A percentile compares a stretch with the other conserved stretches of the same genome.
phyloP scores from a whole-genome alignment of 2,888 invertebrate genomes.

The Tribolium freemani region DNA sequence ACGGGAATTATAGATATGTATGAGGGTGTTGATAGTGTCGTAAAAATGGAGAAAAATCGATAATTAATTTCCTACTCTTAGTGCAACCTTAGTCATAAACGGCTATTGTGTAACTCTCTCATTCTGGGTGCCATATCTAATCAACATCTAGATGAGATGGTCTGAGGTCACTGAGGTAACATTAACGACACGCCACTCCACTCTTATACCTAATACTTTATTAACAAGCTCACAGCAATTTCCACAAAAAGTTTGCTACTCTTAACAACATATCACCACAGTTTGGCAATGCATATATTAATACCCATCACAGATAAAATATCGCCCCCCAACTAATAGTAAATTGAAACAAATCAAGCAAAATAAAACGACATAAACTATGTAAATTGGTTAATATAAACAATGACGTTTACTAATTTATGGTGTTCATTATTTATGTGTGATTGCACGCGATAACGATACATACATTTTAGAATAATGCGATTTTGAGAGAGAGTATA shows the following conservation, averaged over 20 bases:
- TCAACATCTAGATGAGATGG: constrained; percentile 30
- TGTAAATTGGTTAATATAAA: constrained; percentile 35
- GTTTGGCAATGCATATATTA: neutral
- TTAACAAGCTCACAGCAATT: neutral
- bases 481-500: neutral
- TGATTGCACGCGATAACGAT: constrained; percentile 18
- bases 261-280: neutral
- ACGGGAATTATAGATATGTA: neutral
- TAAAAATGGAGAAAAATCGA: constrained; percentile 1
- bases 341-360: constrained; percentile 29
- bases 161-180: constrained; percentile 3
- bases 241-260: neutral
- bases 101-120: neutral
- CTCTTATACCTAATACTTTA: constrained; percentile 9
- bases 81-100: neutral
- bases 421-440: constrained; percentile 27
- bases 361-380: constrained; percentile 36
- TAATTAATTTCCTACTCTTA: neutral
- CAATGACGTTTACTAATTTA: constrained; percentile 32
- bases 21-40: neutral
- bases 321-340: neutral
- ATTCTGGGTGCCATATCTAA: constrained; percentile 14
- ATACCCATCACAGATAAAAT: constrained; percentile 7
- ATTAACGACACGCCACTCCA: neutral
- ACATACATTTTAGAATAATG: constrained; percentile 16